Evolutionary conservation across 2,888 invertebrate genomes (phyloP), one percentile per base, ranked within the genome.

Genomic region (Paralinhomoeus sp.): DNA sequence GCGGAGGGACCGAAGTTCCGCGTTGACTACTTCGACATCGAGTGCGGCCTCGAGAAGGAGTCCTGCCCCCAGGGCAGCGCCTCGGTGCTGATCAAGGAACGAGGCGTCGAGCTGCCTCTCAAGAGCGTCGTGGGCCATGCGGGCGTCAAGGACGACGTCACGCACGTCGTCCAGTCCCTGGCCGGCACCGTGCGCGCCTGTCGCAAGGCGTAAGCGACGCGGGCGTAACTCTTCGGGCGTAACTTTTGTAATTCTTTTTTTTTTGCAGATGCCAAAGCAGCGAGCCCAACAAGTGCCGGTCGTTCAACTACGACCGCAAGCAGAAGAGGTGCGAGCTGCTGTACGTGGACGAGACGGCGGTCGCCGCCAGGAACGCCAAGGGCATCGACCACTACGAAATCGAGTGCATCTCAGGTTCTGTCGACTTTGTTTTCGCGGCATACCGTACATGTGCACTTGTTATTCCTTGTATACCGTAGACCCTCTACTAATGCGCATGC

Each of bases 11-110:
- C 55, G 7, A 56, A 55, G 38, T 54, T 54, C 51, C 43, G 49
- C 37, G 58, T 60, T 24, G 60, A 60, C 47, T 60, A 60, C 48
- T 60, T 61, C 49, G 60, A 60, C 51, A 57, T 60, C 47, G 49
- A 53, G 33, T 60, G 59, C 46, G 55, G 52, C 35, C 51, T 57
- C 41, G 49, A 58, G 37, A 43, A 44, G 34, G 60, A 60, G 45
- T 48, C 48, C 44, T 60, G 60, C 47, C 54, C 56, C 21, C 42
- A 47, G 7, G 60, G 58, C 43, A 55, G 50, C 39, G 48, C 51
- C 22, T 49, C 53, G 35, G 51, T 37, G 17, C 15, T 3, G 3
- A 21, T 44, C 20, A 13, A 13, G 5, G 9, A n/a, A 7, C 3
- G 13, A 18, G 40, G 21, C 18, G 17, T 5, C 34, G 21, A 24